Evolutionary conservation across 2,888 invertebrate species (phyloP), one percentile per base, ranked within the genome.

Genomic region (Lamellibrachia satsuma): DNA sequence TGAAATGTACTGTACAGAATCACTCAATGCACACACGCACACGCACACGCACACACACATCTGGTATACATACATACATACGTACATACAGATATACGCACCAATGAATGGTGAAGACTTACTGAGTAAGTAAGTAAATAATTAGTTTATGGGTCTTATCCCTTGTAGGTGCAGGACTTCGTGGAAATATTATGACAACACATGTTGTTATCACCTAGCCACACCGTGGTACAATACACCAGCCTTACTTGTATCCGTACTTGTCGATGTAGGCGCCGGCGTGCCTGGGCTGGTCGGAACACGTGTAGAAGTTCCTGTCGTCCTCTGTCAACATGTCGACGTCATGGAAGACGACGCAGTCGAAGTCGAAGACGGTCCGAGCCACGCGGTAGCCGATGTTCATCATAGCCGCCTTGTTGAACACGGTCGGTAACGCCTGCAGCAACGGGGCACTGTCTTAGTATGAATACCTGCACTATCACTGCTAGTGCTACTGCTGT

Each of bases 401-500:
- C 93, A 93, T 93, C 90, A 93, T 91, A 3, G 93, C 60, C 6
- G 93, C 93, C 91, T 93, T 93, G 93, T 93, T 93, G 93, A 93
- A 93, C 22, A 93, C 92, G 15, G 90, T 90, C 8, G 93, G 93
- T 39, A 91, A 57, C 57, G 52, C 57, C 91, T 91, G 55, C 11
- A 75, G 75, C 75, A 75, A 75, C 75, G 22, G 15, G 15, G 22
- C 75, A 22, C 75, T 15, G n/a, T 75, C 15, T 15, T 75, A 39
- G 39, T 39, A 39, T 39, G 39, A 39, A 39, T 39, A 39, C 39
- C 39, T 39, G 39, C 39, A 39, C 39, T 39, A 39, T 39, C 39
- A 39, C 39, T 39, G 39, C 39, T 39, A 39, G 39, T 39, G 39
- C 39, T 39, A 39, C 39, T 39, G 39, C 39, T 39, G 39, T 39